A percentile compares a stretch with the other conserved stretches of the same genome.
Conservation (phyloP, 2,888 invertebrate species). For the Brachylomia viminalis region DNA sequence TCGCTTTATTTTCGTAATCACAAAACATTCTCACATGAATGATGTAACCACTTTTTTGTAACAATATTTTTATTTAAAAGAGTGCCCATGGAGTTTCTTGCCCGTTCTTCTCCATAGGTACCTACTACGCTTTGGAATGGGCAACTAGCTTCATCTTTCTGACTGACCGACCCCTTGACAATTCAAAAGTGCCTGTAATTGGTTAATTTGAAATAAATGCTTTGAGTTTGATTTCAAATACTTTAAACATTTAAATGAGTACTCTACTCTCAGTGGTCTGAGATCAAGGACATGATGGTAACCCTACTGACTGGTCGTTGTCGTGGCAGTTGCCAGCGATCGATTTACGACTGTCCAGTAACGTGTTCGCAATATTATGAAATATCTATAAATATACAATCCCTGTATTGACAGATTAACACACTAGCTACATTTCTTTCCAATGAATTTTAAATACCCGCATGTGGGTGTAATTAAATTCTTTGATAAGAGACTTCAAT, state of each 20-base stretch:
- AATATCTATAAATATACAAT: slow-evolving; percentile 46
- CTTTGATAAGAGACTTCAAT: background rate
- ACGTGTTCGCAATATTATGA: slow-evolving; percentile 57
- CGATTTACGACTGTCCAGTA: slow-evolving; percentile 53
- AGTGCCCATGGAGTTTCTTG: no score
- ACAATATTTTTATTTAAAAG: no score
- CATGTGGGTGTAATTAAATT: background rate
- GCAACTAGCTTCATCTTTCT: no score
- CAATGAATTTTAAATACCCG: background rate
- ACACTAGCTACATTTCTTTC: slow-evolving; percentile 17
- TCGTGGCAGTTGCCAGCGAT: slow-evolving; percentile 24
- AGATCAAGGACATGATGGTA: background rate
- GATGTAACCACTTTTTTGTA: no score
- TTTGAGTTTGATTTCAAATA: no score
- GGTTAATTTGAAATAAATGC: no score
- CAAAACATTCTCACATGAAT: no score
- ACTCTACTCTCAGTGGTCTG: background rate
- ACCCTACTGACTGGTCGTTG: slow-evolving; percentile 38
- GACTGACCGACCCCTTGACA: no score
- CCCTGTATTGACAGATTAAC: slow-evolving; percentile 37
- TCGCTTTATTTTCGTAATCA: background rate
- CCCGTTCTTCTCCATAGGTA: no score
- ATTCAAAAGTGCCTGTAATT: no score
- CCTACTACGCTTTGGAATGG: no score
- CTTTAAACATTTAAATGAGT: background rate